Evolutionary conservation across 2,113 vertebrate genomes (phyloP).

Genomic region (Hystrix cristata): DNA sequence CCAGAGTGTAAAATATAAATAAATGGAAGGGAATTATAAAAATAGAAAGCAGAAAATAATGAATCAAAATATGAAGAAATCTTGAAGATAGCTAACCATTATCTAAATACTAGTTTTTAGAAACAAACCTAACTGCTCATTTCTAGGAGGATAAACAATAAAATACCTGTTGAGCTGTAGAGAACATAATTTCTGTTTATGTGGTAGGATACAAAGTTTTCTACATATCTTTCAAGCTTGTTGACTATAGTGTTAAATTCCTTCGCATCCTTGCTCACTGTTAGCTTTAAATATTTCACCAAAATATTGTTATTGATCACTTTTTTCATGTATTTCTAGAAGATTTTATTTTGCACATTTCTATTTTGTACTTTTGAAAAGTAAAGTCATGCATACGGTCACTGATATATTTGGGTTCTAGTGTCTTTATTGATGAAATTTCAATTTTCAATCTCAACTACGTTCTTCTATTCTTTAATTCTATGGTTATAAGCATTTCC

Average conservation of each 20-base stretch:
- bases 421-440: neutral
- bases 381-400: neutral
- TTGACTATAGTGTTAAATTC: neutral
- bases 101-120: neutral
- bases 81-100: neutral
- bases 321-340: neutral
- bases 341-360: slow-evolving; percentile 2
- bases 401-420: neutral
- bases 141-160: neutral
- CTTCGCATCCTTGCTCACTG: neutral
- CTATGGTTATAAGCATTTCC: neutral
- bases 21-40: neutral
- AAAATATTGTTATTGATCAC: neutral
- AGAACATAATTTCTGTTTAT: neutral
- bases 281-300: slow-evolving; percentile 1
- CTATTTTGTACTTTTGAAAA: neutral
- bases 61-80: neutral
- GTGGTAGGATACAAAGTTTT: slow-evolving; percentile 14
- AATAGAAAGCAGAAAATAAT: slow-evolving; percentile 4
- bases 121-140: neutral
- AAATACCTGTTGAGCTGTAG: neutral
- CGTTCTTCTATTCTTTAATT: neutral
- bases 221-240: neutral
- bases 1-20: neutral
- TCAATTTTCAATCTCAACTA: neutral